Conservation (phyloP, 2,113 vertebrate species). For the Rhagologus leucostigma region DNA sequence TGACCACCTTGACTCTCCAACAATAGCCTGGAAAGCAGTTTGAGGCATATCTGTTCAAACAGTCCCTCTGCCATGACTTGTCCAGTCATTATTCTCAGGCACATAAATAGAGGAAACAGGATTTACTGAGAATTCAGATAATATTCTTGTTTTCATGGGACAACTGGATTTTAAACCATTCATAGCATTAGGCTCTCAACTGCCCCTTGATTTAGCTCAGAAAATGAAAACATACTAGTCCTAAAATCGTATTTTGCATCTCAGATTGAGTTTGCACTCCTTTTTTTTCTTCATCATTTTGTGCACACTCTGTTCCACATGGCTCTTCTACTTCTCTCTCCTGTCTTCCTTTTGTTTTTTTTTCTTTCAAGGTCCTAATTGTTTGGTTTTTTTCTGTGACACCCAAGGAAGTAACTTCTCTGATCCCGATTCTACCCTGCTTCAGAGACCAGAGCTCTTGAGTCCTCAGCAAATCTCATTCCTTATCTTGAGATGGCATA, state of each 20-base stretch:
- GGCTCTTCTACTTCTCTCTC: neutral
- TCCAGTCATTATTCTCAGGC: neutral
- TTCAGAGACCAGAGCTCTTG: neutral
- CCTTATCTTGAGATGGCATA: neutral
- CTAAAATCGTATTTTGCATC: neutral
- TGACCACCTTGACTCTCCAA: neutral
- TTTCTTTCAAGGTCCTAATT: neutral
- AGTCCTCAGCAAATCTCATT: neutral
- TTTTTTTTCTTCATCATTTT: neutral
- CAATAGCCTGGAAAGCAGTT: neutral
- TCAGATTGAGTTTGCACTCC: neutral
- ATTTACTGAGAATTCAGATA: neutral
- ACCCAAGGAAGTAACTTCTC: neutral
- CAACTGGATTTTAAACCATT: constrained; percentile 12
- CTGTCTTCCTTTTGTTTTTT: neutral
- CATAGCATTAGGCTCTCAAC: neutral
- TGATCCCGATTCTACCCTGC: neutral
- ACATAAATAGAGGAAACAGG: neutral
- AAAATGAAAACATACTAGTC: constrained; percentile 16
- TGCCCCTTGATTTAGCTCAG: neutral
- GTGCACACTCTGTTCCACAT: neutral
- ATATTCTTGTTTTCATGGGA: neutral
- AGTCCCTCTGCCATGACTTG: neutral
- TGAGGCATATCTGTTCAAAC: neutral
- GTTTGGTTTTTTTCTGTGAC: neutral